Evolutionary conservation across 2,797 vertebrate species (phyloP), one percentile per base, ranked within the genome.

Genomic region (Bovichtus variegatus): DNA sequence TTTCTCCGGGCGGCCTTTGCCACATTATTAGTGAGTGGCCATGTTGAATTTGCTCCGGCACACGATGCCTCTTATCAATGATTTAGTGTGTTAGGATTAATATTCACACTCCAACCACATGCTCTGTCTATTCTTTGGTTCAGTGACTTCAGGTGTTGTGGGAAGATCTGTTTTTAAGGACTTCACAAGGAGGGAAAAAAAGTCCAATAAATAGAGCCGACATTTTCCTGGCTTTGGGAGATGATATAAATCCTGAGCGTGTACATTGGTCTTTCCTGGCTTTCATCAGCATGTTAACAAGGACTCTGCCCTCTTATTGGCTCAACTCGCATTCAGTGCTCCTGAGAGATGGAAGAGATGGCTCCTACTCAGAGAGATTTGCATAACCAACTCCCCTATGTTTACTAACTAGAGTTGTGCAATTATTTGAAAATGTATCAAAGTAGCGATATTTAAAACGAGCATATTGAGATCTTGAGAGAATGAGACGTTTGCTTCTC

Each of bases 1-100:
- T n/a, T n/a, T n/a, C n/a, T n/a, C n/a, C n/a, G n/a, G n/a, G 86
- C 72, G 76, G 49, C 68, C 64, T 73, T 63, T 67, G 65, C 61
- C 63, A 83, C 58, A 59, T 87, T 88, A 83, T 85, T 80, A 78
- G 60, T 41, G 65, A 80, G 78, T 89, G 83, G 81, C 82, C 76
- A 80, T 76, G 23, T 81, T 76, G 74, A 75, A 55, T 71, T 74
- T 79, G 19, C 68, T 66, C 36, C 71, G 59, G 46, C 53, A 43
- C 74, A 70, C 60, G 34, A 25, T 74, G 51, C 71, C 63, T 85
- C 49, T 74, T 68, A 73, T 74, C 69, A 81, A 70, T 68, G 71
- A 88, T 87, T 78, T 80, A 86, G 54, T 34, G 13, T 55, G 63
- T 84, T 64, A 58, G 67, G 71, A 69, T 75, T 83, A 46, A 83